Conservation (phyloP, 2,888 invertebrate genomes). For the Acronicta alni region DNA sequence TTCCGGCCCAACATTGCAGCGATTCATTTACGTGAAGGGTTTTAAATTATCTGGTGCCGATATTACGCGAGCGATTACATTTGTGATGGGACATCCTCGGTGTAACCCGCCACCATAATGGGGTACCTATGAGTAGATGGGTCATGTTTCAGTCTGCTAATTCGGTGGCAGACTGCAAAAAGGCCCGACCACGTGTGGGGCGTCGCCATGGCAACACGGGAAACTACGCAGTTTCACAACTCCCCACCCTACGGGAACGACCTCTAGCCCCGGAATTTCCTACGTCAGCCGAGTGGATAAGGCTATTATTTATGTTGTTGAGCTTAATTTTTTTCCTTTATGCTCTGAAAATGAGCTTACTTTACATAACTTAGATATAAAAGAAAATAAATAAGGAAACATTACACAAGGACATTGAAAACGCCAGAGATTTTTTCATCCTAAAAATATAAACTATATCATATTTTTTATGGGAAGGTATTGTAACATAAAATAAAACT, state of each 20-base stretch:
- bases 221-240: slow-evolving; percentile 83
- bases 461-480: slow-evolving; percentile 25
- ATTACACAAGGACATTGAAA: background rate
- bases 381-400: background rate
- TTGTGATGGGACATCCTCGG: slow-evolving; percentile 63
- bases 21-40: slow-evolving; percentile 51
- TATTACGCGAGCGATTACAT: slow-evolving; percentile 68
- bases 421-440: background rate
- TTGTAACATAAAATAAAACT: slow-evolving; percentile 49
- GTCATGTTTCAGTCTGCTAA: slow-evolving; percentile 71
- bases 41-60: slow-evolving; percentile 45
- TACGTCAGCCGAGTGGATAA: slow-evolving; percentile 58
- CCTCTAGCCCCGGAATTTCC: slow-evolving; percentile 61
- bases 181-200: slow-evolving; percentile 78
- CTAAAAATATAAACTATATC: slow-evolving; percentile 2
- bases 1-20: slow-evolving; percentile 23
- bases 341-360: background rate
- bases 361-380: background rate
- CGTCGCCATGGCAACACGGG: slow-evolving; percentile 83
- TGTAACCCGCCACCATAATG: slow-evolving; percentile 69
- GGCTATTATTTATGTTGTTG: slow-evolving; percentile 55
- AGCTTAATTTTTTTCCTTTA: slow-evolving; percentile 23
- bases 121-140: slow-evolving; percentile 70
- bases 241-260: slow-evolving; percentile 63
- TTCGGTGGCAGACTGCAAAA: slow-evolving; percentile 73